Base-by-base conservation (phyloP, 2,797 vertebrate species). In the Paramormyrops hopkinsi region DNA sequence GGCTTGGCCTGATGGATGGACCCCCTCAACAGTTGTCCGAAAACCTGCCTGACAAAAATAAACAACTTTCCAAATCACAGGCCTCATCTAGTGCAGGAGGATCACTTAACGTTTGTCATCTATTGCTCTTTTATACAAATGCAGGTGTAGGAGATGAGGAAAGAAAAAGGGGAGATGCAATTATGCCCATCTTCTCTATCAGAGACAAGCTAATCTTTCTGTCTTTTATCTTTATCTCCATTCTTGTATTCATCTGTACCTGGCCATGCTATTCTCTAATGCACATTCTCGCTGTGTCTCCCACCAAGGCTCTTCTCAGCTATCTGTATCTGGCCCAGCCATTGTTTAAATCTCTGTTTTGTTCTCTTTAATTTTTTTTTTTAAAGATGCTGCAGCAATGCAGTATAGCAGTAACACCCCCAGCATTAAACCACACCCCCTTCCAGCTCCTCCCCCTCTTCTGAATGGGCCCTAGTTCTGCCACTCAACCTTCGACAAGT, bases 161-260 rank as follows among this genome's bases (percentile, higher is more conserved):
- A n/a, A 33, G 4, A 19, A 50, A 76, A 41, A 22, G 17, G 7
- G 33, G 50, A 54, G n/a, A 88, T 88, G 29, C n/a, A 44, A 44
- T 82, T 56, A 82, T 82, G 69, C 37, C 82, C 33, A 37, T 17
- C 69, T 65, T 50, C 29, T 46, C 25, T 48, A 41, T 46, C 33
- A 79, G 33, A 6, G 69, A 76, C 46, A 4, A 19, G 46, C 73
- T 89, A 83, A 73, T 88, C 50, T 82, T 19, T 56, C 33, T 19
- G 4, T 62, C 86, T 46, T 88, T 25, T 37, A 46, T 73, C 87
- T 76, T 87, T 48, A 88, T 90, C 89, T 91, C 88, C 19, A 76
- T 4, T 44, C 6, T 0, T 37, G 12, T 51, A 53, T 69, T 14
- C 2, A 37, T 33, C 41, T 50, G 41, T 50, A 46, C 79, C 44